A percentile compares a stretch with the other conserved stretches of the same genome.
phyloP scores from a whole-genome alignment of 2,113 vertebrate genomes.

The Grallaria varia region DNA sequence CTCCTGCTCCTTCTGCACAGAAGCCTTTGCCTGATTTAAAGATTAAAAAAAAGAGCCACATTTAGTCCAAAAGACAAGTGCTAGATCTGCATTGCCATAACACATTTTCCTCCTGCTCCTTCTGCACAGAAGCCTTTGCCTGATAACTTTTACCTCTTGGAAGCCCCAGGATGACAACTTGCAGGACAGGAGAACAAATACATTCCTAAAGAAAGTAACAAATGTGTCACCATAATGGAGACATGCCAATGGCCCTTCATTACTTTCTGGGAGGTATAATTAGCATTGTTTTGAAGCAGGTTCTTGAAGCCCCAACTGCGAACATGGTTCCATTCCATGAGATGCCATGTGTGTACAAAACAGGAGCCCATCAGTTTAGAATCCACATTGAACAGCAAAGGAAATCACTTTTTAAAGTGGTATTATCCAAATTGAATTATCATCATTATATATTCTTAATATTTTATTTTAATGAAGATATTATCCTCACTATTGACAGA shows the following conservation, averaged over 20 bases:
- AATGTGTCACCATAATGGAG: not conserved
- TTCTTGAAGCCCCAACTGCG: slow-evolving; percentile 11
- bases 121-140: not conserved
- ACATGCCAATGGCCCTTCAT: not conserved
- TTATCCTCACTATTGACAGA: not conserved
- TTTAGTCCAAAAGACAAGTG: rapidly evolving
- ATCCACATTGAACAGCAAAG: not conserved
- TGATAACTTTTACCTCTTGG: not conserved
- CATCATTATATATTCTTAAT: not conserved
- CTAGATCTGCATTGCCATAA: not conserved
- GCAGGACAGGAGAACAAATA: not conserved
- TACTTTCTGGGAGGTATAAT: slow-evolving; percentile 19
- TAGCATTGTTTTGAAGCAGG: not conserved
- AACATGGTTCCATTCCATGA: not conserved
- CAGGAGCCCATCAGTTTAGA: not conserved
- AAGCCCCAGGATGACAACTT: not conserved
- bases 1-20: not conserved
- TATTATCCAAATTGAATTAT: not conserved
- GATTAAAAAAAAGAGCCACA: too few relatives aligned
- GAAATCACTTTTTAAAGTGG: not conserved
- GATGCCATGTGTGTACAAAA: not conserved
- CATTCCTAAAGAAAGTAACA: not conserved
- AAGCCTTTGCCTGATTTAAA: not conserved
- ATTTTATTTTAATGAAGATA: not conserved
- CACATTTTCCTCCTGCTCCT: not conserved